Conservation (phyloP, 2,113 vertebrate genomes). For the Chunga burmeisteri region DNA sequence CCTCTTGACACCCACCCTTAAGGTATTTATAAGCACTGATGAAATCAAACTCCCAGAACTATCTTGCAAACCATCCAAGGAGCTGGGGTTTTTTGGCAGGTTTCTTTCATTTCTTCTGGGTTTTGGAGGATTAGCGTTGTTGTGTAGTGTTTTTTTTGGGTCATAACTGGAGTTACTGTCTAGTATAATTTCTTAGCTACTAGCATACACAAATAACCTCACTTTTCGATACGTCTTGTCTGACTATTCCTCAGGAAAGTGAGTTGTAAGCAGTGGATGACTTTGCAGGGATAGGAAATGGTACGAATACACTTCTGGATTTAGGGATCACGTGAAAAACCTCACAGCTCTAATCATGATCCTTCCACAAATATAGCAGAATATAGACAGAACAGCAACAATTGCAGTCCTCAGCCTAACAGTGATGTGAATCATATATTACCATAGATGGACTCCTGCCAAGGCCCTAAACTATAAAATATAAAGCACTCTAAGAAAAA, state of each 20-base stretch:
- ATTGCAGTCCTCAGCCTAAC: background rate
- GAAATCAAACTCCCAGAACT: background rate
- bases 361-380: background rate
- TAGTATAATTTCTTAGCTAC: background rate
- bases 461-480: background rate
- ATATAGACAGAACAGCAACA: background rate
- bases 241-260: background rate
- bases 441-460: background rate
- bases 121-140: background rate
- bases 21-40: too few relatives aligned
- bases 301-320: slow-evolving; percentile 12
- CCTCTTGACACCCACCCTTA: too few relatives aligned
- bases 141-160: background rate
- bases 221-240: background rate
- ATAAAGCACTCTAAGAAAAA: background rate
- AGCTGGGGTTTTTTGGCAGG: accelerated
- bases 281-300: background rate
- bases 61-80: background rate
- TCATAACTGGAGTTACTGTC: background rate
- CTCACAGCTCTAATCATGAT: background rate
- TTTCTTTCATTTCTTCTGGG: background rate
- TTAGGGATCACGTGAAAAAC: background rate
- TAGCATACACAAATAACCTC: background rate
- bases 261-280: background rate
- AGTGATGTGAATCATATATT: background rate